Percentiles rank a stretch among this genome's conserved stretches.
Evolutionary conservation across 2,797 vertebrate species (phyloP).

Genomic region (Cossypha heuglini): DNA sequence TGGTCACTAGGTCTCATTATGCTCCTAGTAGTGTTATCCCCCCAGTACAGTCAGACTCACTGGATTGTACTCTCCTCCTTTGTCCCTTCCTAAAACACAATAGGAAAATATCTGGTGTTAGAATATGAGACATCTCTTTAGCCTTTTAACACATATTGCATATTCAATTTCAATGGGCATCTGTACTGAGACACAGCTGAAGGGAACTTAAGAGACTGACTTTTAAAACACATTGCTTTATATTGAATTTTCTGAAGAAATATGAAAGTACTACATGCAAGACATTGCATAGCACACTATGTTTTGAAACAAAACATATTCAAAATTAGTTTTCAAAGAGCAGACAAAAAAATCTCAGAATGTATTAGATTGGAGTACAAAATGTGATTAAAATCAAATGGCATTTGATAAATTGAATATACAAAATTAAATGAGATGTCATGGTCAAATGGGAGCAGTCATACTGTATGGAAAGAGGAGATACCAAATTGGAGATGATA

Average conservation of each 20-base stretch:
- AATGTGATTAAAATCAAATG: slow-evolving; percentile 44
- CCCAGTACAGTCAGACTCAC: background rate
- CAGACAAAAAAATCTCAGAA: background rate
- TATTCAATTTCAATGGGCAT: background rate
- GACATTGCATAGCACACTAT: background rate
- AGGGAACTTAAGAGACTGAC: background rate
- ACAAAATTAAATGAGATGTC: slow-evolving; percentile 4
- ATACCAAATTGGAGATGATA: background rate
- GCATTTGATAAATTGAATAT: slow-evolving; percentile 17
- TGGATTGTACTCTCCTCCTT: background rate
- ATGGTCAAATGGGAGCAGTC: background rate
- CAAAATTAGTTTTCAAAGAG: background rate
- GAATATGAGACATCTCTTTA: background rate
- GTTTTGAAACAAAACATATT: background rate
- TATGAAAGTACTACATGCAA: background rate
- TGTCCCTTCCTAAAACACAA: background rate
- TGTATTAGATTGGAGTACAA: background rate
- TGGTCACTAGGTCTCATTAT: background rate
- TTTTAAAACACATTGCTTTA: background rate
- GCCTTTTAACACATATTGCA: background rate
- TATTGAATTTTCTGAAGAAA: background rate
- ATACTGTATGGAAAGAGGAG: background rate
- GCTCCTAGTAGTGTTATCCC: fast-evolving
- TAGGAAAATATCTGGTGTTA: background rate
- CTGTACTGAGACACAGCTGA: background rate